phyloP scores from a whole-genome alignment of 2,888 invertebrate genomes.

The Synanthedon andrenaeformis region DNA sequence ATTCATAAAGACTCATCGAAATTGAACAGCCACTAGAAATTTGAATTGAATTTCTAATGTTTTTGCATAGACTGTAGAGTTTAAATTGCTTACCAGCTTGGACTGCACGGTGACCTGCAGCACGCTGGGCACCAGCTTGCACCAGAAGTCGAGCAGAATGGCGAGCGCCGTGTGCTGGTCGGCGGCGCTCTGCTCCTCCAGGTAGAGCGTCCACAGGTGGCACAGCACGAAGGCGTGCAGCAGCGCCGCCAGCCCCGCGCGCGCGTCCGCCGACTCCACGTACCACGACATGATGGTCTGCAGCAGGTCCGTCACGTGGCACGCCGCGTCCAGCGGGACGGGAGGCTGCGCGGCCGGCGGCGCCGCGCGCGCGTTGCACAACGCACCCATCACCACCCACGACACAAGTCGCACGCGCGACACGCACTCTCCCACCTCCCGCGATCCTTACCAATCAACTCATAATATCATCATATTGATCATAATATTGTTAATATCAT shows the following conservation, averaged over 20 bases:
- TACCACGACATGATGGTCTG: conserved; percentile 94
- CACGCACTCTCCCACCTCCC: conserved; percentile 96
- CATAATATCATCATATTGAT: too few relatives aligned
- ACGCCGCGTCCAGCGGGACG: conserved; percentile 95
- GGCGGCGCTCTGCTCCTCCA: conserved; percentile 85
- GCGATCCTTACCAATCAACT: conserved; percentile 67
- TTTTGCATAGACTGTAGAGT: too few relatives aligned
- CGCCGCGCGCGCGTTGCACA: conserved; percentile 78
- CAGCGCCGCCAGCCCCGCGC: conserved; percentile 83
- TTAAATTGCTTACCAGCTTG: conserved; percentile 90
- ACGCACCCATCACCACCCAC: conserved; percentile 96
- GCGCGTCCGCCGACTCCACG: conserved; percentile 72
- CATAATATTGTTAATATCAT: too few relatives aligned
- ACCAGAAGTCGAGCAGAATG: conserved; percentile 97
- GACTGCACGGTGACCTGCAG: conserved; percentile 84
- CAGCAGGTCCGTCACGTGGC: conserved; percentile 96
- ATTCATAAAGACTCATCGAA: too few relatives aligned
- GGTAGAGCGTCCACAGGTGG: conserved; percentile 98
- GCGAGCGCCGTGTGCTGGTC: conserved; percentile 80
- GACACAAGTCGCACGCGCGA: conserved; percentile 93
- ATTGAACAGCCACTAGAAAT: too few relatives aligned
- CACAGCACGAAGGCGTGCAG: conserved; percentile 98
- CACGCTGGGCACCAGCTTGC: conserved; percentile 95
- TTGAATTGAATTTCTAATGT: too few relatives aligned
- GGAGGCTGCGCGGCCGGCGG: conserved; percentile 81